phyloP scores from a whole-genome alignment of 2,888 invertebrate genomes.

The Cryptocephalus moraei region DNA sequence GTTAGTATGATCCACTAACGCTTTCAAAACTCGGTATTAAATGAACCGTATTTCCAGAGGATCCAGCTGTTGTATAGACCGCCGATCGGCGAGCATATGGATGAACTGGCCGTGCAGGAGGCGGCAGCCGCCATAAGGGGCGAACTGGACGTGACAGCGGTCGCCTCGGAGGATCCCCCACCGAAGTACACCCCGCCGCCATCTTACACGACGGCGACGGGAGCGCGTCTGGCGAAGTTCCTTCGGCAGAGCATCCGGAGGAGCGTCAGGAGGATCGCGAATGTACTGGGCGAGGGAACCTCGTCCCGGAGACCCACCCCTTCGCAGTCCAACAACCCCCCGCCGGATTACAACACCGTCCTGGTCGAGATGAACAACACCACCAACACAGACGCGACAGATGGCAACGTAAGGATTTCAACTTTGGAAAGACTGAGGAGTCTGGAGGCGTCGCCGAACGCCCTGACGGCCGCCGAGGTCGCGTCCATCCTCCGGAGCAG shows the following conservation, averaged over 20 bases:
- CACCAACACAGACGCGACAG: background rate
- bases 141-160: slow-evolving; percentile 17
- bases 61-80: slow-evolving; percentile 78
- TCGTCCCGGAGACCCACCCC: slow-evolving; percentile 18
- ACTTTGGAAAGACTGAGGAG: slow-evolving; percentile 27
- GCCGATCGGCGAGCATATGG: slow-evolving; percentile 43
- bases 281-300: slow-evolving; percentile 41
- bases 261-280: slow-evolving; percentile 61
- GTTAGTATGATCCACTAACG: slow-evolving; percentile 17
- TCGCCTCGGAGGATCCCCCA: slow-evolving; percentile 61
- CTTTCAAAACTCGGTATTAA: background rate
- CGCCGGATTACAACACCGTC: slow-evolving; percentile 53
- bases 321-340: slow-evolving; percentile 36
- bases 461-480: slow-evolving; percentile 47
- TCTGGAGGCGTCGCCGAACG: slow-evolving; percentile 27
- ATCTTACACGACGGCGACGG: slow-evolving; percentile 85
- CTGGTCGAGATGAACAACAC: slow-evolving; percentile 51
- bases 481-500: slow-evolving; percentile 48
- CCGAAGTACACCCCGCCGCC: slow-evolving; percentile 92
- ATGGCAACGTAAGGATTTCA: slow-evolving; percentile 16
- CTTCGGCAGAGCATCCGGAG: slow-evolving; percentile 66
- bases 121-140: slow-evolving; percentile 23
- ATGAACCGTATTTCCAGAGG: slow-evolving; percentile 46
- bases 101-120: slow-evolving; percentile 34
- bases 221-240: slow-evolving; percentile 67